phyloP scores from a whole-genome alignment of 2,888 invertebrate genomes.

The Tenodera sinensis region DNA sequence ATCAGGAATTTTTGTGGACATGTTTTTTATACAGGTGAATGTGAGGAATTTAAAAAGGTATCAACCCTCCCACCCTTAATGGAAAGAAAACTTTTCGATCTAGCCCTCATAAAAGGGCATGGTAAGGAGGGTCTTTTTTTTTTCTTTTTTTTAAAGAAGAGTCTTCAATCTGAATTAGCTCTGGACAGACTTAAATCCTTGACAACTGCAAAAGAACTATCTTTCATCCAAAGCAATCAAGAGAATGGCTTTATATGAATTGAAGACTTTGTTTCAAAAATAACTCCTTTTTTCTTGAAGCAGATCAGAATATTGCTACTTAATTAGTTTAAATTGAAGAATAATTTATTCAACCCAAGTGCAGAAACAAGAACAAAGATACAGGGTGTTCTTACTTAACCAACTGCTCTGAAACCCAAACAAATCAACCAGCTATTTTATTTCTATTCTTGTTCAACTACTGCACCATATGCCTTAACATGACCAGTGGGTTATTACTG shows the following conservation, averaged over 20 bases:
- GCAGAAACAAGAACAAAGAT: background rate
- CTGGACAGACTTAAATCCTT: background rate
- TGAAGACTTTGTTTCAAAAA: background rate
- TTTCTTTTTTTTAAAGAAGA: background rate
- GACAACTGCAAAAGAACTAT: background rate
- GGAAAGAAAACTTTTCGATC: background rate
- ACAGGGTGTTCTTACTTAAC: background rate
- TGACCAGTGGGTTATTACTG: background rate
- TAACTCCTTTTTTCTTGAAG: background rate
- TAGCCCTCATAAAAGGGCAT: background rate
- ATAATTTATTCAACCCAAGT: background rate
- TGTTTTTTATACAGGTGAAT: constrained; percentile 19
- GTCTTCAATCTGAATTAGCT: background rate
- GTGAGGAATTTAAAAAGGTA: constrained; percentile 23
- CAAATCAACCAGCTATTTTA: background rate
- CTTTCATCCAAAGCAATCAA: background rate
- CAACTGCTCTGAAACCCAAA: background rate
- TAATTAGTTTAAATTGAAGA: background rate
- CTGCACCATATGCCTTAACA: background rate
- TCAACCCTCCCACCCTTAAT: background rate
- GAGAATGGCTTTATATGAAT: background rate
- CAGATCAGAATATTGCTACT: background rate
- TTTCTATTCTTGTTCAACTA: background rate
- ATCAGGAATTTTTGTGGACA: constrained; percentile 12
- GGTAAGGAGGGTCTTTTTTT: background rate